A percentile compares a stretch with the other conserved stretches of the same genome.
These are phyloP conservation scores for Cisticola juncidis DNA, from an alignment of 2,113 vertebrate species.

Conservation along the genomic window DNA sequence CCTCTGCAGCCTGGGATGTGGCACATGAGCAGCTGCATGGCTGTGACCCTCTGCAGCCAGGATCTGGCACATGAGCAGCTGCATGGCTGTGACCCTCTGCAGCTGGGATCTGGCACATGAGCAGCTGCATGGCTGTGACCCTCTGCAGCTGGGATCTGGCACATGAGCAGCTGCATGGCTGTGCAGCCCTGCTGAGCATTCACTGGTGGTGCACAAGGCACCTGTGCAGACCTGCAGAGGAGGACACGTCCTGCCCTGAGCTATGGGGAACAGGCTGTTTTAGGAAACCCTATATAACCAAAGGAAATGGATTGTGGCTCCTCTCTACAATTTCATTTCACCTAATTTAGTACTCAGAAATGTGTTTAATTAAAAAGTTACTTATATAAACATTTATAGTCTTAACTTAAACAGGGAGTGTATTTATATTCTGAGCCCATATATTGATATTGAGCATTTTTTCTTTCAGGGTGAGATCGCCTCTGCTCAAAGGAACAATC, in stretches of 20 bases:
- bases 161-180: rapidly evolving
- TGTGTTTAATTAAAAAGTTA: background rate
- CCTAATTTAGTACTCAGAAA: background rate
- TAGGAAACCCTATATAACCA: background rate
- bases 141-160: background rate
- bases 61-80: no score
- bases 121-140: no score
- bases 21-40: no score
- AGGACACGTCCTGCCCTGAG: background rate
- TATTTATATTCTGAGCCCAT: background rate
- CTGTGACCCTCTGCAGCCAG: no score
- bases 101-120: rapidly evolving
- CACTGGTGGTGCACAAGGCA: rapidly evolving
- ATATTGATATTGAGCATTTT: background rate
- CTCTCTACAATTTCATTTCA: background rate
- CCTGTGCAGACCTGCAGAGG: background rate
- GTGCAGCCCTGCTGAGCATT: background rate
- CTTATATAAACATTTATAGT: background rate
- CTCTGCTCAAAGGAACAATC: constrained; percentile 18
- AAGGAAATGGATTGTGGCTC: background rate
- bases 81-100: rapidly evolving
- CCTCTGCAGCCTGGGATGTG: no score
- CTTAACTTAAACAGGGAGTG: background rate
- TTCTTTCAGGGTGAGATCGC: constrained; percentile 68
- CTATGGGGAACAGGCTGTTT: background rate